Evolutionary conservation across 1,140 invertebrate species (phyloP), one percentile per base, ranked within the genome.

Genomic region (Papilio polytes): DNA sequence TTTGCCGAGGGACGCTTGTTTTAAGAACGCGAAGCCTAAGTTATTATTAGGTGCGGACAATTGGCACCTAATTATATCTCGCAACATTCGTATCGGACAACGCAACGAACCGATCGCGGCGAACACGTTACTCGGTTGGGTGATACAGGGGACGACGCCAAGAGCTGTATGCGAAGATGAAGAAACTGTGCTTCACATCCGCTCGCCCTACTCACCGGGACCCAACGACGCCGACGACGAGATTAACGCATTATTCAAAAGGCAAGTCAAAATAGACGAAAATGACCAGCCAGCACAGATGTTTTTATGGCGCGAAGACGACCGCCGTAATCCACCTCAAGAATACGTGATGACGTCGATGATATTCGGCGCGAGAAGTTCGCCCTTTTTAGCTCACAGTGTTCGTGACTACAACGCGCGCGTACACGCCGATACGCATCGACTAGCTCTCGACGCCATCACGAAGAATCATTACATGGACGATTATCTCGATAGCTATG

Each of bases 241-340:
- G 88, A 93, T 81, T 91, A 93, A 1, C 31, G 77, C 20, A 13
- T 94, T 94, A 91, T 95, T 94, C 44, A n/a, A n/a, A n/a, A 74
- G 92, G 0, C 87, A 83, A 20, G 66, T 89, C 10, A 86, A 86
- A 48, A 85, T 94, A 10, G n/a, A 84, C 31, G 0, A 73, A 6
- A 82, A 85, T 53, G 88, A 90, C 66, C 81, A 82, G 22, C 70
- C 82, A 18, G 82, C 80, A 1, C 87, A 91, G 72, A 74, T 84
- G 6, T 92, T 91, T 74, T 77, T 92, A 41, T 91, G 88, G 90
- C 26, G 90, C 10, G 86, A 83, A 1, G 74, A 82, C 0, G 46
- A 83, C 1, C 12, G 78, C 31, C n/a, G 8, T 0, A 13, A 13
- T 1, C 41, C 81, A 20, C 83, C 84, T 0, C 2, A 48, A 0